phyloP scores from a whole-genome alignment of 2,113 vertebrate species.

The Chloroceryle aenea region DNA sequence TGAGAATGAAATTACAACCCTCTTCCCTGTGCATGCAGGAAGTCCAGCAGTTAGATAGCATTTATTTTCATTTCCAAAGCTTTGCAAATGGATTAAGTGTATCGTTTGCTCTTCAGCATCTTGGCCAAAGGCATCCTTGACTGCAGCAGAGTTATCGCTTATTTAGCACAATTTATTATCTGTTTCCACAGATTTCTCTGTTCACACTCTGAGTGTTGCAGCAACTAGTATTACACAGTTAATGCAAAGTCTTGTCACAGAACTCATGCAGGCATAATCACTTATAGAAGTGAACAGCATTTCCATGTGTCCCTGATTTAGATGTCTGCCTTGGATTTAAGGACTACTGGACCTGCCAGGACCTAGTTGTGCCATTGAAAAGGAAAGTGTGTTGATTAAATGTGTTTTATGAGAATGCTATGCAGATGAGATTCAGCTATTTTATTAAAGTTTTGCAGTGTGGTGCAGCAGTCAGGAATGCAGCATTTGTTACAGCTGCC shows the following conservation, averaged over 20 bases:
- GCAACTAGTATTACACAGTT: background rate
- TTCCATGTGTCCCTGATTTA: background rate
- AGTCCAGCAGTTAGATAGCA: background rate
- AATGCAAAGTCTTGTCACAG: background rate
- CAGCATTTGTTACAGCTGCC: background rate
- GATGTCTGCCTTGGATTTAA: background rate
- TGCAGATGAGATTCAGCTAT: background rate
- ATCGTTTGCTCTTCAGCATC: background rate
- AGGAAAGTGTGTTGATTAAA: background rate
- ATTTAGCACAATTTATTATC: background rate
- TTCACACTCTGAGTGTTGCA: background rate
- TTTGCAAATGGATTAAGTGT: background rate
- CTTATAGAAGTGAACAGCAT: background rate
- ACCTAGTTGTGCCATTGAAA: background rate
- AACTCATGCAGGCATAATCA: background rate
- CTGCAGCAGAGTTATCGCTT: background rate
- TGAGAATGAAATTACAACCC: background rate
- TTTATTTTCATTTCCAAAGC: background rate
- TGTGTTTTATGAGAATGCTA: background rate
- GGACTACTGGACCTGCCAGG: rapidly evolving
- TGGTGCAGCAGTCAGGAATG: background rate
- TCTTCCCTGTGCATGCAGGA: background rate
- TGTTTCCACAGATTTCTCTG: background rate
- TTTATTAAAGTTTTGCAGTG: background rate
- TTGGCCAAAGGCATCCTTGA: background rate